A percentile compares a stretch with the other conserved stretches of the same genome.
These are phyloP conservation scores for Aplocera efformata DNA, from an alignment of 2,888 invertebrate species.

Conservation along the genomic window DNA sequence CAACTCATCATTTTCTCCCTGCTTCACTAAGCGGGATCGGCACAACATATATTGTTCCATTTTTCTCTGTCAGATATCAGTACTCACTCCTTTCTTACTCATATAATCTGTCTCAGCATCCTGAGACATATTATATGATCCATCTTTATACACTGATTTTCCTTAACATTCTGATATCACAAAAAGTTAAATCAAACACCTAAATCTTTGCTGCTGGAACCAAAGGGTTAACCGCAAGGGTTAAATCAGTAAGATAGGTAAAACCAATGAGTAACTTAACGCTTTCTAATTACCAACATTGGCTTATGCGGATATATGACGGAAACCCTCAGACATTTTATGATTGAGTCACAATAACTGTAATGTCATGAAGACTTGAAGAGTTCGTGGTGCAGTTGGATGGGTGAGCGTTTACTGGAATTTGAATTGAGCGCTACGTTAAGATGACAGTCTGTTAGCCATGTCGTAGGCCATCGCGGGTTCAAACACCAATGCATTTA, in stretches of 20 bases:
- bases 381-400: neutral
- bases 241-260: constrained; percentile 19
- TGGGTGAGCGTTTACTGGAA: too few species aligned
- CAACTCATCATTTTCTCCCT: too few species aligned
- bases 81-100: too few species aligned
- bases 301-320: constrained; percentile 5
- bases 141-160: constrained; percentile 16
- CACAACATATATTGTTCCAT: too few species aligned
- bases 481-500: too few species aligned
- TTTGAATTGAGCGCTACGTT: too few species aligned
- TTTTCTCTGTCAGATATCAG: too few species aligned
- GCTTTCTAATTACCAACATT: constrained; percentile 13
- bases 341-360: constrained; percentile 15
- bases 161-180: constrained; percentile 11
- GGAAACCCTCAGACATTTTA: constrained; percentile 12
- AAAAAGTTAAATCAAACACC: constrained; percentile 21
- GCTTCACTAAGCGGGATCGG: too few species aligned
- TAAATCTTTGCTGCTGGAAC: constrained; percentile 4
- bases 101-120: too few species aligned
- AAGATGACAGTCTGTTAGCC: too few species aligned
- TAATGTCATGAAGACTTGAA: constrained; percentile 4
- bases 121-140: too few species aligned
- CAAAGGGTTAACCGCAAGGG: constrained; percentile 21
- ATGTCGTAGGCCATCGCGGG: too few species aligned
- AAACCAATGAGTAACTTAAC: constrained; percentile 21